Conservation (phyloP, 2,113 vertebrate genomes). For the Pithys albifrons region DNA sequence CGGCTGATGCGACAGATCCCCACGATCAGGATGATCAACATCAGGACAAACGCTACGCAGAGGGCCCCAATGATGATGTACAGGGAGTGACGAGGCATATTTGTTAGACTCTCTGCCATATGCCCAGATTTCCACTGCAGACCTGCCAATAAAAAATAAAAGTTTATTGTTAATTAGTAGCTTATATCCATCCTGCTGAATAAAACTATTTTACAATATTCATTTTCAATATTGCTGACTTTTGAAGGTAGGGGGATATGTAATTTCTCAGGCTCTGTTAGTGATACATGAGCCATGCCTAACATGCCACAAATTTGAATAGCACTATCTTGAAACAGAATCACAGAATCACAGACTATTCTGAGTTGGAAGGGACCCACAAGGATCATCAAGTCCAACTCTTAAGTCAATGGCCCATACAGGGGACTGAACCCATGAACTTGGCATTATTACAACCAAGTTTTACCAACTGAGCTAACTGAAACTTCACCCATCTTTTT, state of each 20-base stretch:
- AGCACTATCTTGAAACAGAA: neutral
- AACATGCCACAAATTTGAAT: neutral
- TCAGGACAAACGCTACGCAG: conserved; percentile 94
- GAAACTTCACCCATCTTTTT: neutral
- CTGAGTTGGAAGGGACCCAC: too few relatives aligned
- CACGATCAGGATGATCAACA: conserved; percentile 98
- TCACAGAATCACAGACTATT: too few relatives aligned
- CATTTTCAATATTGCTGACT: neutral
- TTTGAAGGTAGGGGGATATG: neutral
- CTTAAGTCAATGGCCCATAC: too few relatives aligned
- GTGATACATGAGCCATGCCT: neutral
- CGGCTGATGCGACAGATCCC: conserved; percentile 99
- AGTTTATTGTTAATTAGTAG: neutral
- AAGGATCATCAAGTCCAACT: too few relatives aligned
- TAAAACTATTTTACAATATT: neutral
- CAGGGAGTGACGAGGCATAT: conserved; percentile 95
- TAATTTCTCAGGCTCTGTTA: neutral
- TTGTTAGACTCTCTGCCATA: conserved; percentile 90
- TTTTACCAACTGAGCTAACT: too few relatives aligned
- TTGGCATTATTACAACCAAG: too few relatives aligned
- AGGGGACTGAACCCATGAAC: too few relatives aligned
- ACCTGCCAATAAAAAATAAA: conserved; percentile 71
- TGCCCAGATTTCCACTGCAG: conserved; percentile 94
- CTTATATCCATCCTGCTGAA: neutral
- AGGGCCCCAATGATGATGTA: conserved; percentile 97